Percentiles rank a stretch among this genome's conserved stretches.
Conservation (phyloP, 1,140 invertebrate genomes). For the Choristoneura fumiferana region DNA sequence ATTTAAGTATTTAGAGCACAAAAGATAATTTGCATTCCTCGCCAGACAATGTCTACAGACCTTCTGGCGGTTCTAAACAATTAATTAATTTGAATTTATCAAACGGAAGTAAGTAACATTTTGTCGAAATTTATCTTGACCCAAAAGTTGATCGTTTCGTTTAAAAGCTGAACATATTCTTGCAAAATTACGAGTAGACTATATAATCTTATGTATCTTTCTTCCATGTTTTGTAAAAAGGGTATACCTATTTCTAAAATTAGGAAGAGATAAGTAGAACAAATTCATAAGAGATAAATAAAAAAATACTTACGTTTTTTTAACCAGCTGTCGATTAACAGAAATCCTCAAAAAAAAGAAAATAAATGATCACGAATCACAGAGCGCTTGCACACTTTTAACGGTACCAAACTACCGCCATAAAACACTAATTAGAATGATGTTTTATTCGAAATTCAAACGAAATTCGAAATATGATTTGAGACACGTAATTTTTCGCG, state of each 20-base stretch:
- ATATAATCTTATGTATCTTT: no score
- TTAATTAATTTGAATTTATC: constrained; percentile 16
- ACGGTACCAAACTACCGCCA: not conserved
- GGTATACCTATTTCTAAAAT: no score
- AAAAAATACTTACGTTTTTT: constrained; percentile 8
- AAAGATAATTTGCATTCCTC: constrained; percentile 10
- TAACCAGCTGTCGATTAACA: not conserved
- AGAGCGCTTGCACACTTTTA: not conserved
- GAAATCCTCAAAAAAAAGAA: constrained; percentile 16
- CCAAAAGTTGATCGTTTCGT: not conserved
- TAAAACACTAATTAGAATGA: not conserved
- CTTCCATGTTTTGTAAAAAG: no score
- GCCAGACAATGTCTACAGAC: not conserved
- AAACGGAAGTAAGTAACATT: constrained; percentile 5
- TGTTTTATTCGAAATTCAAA: not conserved
- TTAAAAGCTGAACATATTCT: no score
- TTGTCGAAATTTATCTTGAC: constrained; percentile 7
- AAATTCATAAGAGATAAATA: no score
- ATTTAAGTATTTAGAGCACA: not conserved
- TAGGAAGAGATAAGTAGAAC: no score
- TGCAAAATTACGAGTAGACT: no score
- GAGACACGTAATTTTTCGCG: constrained; percentile 67
- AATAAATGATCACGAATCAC: constrained; percentile 11
- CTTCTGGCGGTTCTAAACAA: constrained; percentile 1
- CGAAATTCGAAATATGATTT: not conserved